These are phyloP conservation scores for Sinentomon sp. DNA, from an alignment of 2,888 invertebrate species.

Conservation along the genomic window DNA sequence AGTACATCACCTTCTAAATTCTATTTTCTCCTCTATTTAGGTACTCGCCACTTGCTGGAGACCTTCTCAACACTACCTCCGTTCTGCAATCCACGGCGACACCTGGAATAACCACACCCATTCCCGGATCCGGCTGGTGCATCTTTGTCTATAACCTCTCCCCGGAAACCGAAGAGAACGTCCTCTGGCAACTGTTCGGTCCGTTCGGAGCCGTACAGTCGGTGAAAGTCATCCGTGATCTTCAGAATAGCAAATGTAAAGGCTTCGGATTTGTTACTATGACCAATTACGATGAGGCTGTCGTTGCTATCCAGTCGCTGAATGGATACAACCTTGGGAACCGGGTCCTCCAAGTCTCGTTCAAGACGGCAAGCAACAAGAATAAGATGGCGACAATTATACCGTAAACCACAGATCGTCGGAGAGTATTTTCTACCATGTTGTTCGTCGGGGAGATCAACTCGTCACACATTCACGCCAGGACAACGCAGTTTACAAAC, in stretches of 20 bases:
- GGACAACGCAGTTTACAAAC: too few relatives aligned
- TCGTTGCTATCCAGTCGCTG: constrained; percentile 80
- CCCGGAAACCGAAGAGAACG: constrained; percentile 70
- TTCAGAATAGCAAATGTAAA: constrained; percentile 88
- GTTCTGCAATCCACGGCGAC: too few relatives aligned
- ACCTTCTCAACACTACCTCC: constrained; percentile 45
- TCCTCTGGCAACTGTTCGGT: constrained; percentile 81
- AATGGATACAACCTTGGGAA: constrained; percentile 88
- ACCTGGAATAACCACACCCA: constrained; percentile 59
- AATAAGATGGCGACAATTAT: constrained; percentile 38
- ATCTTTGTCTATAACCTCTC: constrained; percentile 80
- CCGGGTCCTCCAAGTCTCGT: constrained; percentile 86
- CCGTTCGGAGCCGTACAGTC: constrained; percentile 92
- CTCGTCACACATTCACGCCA: too few relatives aligned
- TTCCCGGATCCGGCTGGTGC: constrained; percentile 70
- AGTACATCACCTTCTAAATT: too few relatives aligned
- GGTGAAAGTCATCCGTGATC: constrained; percentile 86
- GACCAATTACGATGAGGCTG: constrained; percentile 93
- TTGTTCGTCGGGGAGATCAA: too few relatives aligned
- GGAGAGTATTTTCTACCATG: too few relatives aligned
- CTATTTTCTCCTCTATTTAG: constrained; percentile 22
- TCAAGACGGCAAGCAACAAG: constrained; percentile 82
- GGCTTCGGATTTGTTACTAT: constrained; percentile 95
- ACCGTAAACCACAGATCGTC: too few relatives aligned
- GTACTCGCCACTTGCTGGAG: constrained; percentile 57